Evolutionary conservation across 23 tunicate genomes (phyloP).

Genomic region (Botrylloides violaceus): DNA sequence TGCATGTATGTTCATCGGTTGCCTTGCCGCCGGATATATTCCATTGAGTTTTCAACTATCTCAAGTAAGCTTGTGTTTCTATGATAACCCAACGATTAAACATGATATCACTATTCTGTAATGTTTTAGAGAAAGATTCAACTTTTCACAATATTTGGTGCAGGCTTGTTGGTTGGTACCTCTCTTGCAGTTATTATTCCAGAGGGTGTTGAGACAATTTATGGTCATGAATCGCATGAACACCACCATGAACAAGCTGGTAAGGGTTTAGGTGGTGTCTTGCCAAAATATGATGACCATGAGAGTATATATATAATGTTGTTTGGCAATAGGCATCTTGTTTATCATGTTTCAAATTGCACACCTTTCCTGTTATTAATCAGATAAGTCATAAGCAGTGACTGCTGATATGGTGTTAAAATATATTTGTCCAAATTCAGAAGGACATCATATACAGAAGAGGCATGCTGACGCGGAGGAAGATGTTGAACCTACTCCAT

Average conservation of each 20-base stretch:
- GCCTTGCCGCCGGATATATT: conserved; percentile 83
- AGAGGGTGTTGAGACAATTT: conserved; percentile 96
- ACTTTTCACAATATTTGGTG: conserved; percentile 87
- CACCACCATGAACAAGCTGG: conserved; percentile 7
- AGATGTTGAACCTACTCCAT: background rate
- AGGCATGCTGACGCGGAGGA: no score
- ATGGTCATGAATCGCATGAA: conserved; percentile 15
- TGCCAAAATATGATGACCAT: background rate
- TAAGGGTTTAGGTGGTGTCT: background rate
- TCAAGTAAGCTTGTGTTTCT: conserved; percentile 40
- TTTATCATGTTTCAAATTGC: no score
- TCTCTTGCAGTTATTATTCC: conserved; percentile 96
- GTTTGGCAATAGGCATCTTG: no score
- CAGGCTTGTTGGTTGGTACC: conserved; percentile 96
- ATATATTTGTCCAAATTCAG: no score
- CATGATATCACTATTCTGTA: background rate
- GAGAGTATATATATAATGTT: no score
- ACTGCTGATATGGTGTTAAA: no score
- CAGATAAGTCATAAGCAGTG: no score
- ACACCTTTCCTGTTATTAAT: no score
- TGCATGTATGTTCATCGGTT: conserved; percentile 86
- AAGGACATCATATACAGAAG: no score
- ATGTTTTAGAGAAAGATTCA: conserved; percentile 70
- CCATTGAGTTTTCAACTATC: conserved; percentile 86
- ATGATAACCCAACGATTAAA: background rate